A percentile compares a stretch with the other conserved stretches of the same genome.
Conservation (phyloP, 2,888 invertebrate species). For the Cephus spinipes region DNA sequence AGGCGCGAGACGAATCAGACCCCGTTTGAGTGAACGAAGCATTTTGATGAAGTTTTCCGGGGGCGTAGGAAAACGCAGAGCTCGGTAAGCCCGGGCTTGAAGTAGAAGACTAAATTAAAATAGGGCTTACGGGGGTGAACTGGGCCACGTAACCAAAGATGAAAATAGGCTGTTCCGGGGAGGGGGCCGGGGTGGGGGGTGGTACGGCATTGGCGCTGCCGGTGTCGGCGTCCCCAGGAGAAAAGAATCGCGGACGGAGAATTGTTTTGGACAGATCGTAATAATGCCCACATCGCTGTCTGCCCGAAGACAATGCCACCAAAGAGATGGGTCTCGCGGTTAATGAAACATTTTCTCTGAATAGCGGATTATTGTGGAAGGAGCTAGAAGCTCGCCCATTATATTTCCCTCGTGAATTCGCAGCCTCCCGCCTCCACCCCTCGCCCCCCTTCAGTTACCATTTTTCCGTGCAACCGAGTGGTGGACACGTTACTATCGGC, state of each 20-base stretch:
- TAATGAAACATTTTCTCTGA: conserved; percentile 23
- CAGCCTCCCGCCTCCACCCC: not conserved
- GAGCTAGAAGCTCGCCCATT: not conserved
- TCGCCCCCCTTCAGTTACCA: not conserved
- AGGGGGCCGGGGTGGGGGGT: not conserved
- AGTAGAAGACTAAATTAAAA: not conserved
- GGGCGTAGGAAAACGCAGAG: not conserved
- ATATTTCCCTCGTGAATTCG: not conserved
- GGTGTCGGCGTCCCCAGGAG: not conserved
- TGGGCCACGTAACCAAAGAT: not conserved
- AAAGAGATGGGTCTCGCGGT: conserved; percentile 9
- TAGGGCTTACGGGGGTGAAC: not conserved
- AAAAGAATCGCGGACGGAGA: conserved; percentile 2
- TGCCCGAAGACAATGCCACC: conserved; percentile 23
- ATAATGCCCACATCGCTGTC: conserved; percentile 22
- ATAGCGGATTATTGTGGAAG: not conserved
- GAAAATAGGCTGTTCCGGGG: not conserved
- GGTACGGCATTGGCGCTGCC: not conserved
- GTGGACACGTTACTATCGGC: not conserved
- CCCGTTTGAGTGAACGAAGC: not conserved
- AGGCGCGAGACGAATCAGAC: not conserved
- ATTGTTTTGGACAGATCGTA: conserved; percentile 32
- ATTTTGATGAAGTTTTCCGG: not conserved
- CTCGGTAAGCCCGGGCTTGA: not conserved
- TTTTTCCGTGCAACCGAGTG: too few relatives aligned